Evolutionary conservation across 2,888 invertebrate species (phyloP), one percentile per base, ranked within the genome.

Genomic region (Dendrolimus houi): DNA sequence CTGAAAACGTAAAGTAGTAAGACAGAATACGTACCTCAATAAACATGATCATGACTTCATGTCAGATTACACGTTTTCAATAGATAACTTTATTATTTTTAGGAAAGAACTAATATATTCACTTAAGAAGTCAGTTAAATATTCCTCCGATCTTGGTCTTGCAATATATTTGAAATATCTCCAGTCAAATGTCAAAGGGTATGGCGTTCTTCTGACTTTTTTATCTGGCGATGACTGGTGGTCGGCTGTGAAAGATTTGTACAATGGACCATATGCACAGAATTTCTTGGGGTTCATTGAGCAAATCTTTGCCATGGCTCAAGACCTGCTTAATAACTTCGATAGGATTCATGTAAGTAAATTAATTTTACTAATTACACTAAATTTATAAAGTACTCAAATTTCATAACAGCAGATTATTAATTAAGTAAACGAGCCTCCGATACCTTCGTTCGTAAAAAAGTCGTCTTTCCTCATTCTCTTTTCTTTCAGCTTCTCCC

Each of bases 221-320:
- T 69, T 90, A 1, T 65, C 83, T 0, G 90, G 88, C 0, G 78
- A 69, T 0, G 74, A 90, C 60, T 91, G 91, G 91, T 91, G 91
- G 91, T 61, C 52, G 1, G 71, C 71, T 0, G 64, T 90, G 12
- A 74, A 75, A 40, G 52, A 62, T 0, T 55, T 85, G 14, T 91
- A 88, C 62, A 71, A 66, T 10, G 88, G 88, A 41, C 76, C 81
- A 0, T 69, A 79, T 42, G 74, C 81, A 1, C 66, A 41, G 0
- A 67, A 66, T 41, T 85, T 91, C 64, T 78, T 91, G 42, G 71
- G 80, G 1, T 62, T 76, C 1, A 41, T 82, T 17, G 91, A 91
- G 60, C 74, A 71, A 9, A 82, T 77, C 53, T 83, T 88, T 12
- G 83, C 83, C 6, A 75, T 87, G 0, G 70, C 76, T 12, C 81